phyloP scores from a whole-genome alignment of 2,113 vertebrate genomes.

The Chamaea fasciata region DNA sequence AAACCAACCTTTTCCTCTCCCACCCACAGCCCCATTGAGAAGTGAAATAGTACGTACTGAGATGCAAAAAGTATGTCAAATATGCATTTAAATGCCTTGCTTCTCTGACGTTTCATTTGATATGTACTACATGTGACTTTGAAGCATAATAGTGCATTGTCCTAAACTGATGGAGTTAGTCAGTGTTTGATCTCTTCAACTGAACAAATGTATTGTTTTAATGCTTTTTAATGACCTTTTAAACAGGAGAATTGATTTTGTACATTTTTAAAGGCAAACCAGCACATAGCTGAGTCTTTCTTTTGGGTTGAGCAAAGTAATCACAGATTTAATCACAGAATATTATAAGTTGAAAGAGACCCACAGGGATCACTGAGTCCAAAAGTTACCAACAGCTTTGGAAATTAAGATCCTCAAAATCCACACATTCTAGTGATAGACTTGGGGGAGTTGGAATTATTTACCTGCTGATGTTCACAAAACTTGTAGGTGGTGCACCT shows the following conservation, averaged over 20 bases:
- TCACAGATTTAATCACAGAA: background rate
- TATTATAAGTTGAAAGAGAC: background rate
- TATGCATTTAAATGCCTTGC: constrained; percentile 55
- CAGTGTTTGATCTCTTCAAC: constrained; percentile 26
- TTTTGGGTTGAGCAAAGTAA: background rate
- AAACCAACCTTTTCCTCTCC: constrained; percentile 36
- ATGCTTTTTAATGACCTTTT: background rate
- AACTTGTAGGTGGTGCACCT: background rate
- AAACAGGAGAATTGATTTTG: background rate
- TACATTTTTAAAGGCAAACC: background rate
- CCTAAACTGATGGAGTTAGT: background rate
- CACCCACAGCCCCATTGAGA: constrained; percentile 33
- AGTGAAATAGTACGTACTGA: constrained; percentile 6
- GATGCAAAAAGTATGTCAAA: constrained; percentile 50
- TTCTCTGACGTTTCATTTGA: constrained; percentile 32
- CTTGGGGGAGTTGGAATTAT: background rate
- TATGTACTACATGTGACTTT: constrained; percentile 41
- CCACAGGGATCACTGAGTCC: background rate
- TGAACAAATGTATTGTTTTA: constrained; percentile 41
- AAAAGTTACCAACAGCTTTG: background rate
- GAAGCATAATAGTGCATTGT: constrained; percentile 57
- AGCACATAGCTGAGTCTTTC: background rate
- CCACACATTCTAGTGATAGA: background rate
- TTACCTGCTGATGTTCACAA: background rate
- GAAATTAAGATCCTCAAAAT: background rate